A percentile compares a stretch with the other conserved stretches of the same genome.
These are phyloP conservation scores for Danio tinwini DNA, from an alignment of 2,797 vertebrate species.

Conservation along the genomic window DNA sequence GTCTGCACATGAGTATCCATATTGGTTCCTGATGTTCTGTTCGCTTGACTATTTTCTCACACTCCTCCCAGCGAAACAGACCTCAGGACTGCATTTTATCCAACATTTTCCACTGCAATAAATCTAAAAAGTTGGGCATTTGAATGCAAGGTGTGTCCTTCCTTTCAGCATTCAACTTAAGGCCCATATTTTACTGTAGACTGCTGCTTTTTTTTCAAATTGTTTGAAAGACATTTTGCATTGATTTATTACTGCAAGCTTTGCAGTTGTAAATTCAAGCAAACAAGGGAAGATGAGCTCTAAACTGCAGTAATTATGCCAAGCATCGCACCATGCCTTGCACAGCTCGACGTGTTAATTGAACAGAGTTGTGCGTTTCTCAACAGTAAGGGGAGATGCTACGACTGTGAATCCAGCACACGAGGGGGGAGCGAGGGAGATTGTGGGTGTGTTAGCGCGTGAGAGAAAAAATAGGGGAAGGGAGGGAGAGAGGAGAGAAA, in stretches of 20 bases:
- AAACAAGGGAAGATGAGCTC: not conserved
- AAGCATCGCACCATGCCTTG: not conserved
- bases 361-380: slow-evolving; percentile 36
- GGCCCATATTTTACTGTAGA: not conserved
- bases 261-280: not conserved
- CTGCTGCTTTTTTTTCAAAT: slow-evolving; percentile 11
- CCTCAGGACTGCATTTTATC: slow-evolving; percentile 2
- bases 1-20: slow-evolving; percentile 18
- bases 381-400: slow-evolving; percentile 49
- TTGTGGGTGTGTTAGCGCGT: slow-evolving; percentile 62
- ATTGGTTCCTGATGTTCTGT: slow-evolving; percentile 39
- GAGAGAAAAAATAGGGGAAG: slow-evolving; percentile 61
- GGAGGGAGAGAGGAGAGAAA: slow-evolving; percentile 79
- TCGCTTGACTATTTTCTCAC: not conserved
- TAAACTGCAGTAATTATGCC: not conserved
- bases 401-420: slow-evolving; percentile 37
- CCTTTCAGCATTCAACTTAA: not conserved
- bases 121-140: slow-evolving; percentile 36
- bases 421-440: slow-evolving; percentile 51
- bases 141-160: slow-evolving; percentile 28
- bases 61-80: slow-evolving; percentile 29
- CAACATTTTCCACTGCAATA: slow-evolving; percentile 23
- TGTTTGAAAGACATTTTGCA: not conserved
- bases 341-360: slow-evolving; percentile 29
- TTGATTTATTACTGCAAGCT: not conserved